Conservation (phyloP, 2,113 vertebrate species). For the Pycnonotus jocosus region DNA sequence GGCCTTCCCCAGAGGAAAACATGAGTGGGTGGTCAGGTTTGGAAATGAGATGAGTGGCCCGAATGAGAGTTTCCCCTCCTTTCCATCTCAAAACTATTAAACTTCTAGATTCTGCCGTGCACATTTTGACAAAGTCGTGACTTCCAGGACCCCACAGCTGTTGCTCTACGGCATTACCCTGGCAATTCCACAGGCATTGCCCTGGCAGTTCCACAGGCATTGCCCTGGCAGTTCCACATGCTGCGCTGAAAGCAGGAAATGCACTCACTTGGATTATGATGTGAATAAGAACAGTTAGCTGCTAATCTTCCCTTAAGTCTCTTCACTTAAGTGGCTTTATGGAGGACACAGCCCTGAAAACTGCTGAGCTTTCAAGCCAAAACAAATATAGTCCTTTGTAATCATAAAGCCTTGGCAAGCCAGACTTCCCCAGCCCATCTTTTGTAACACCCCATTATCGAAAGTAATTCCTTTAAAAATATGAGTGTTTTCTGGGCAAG, state of each 20-base stretch:
- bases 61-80: not conserved
- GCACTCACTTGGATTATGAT: not conserved
- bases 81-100: not conserved
- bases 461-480: not conserved
- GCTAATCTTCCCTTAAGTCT: not conserved
- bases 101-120: not conserved
- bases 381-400: not conserved
- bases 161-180: not conserved
- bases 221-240: not conserved
- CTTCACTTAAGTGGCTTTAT: not conserved
- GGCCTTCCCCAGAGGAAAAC: slow-evolving; percentile 43
- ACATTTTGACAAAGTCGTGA: not conserved
- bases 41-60: not conserved
- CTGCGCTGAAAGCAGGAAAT: not conserved
- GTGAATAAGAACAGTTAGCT: not conserved
- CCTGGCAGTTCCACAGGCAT: not conserved
- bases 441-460: not conserved
- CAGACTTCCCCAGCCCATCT: not conserved
- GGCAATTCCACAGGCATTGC: not conserved
- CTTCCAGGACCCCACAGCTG: not conserved
- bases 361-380: not conserved
- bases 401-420: not conserved
- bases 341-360: not conserved
- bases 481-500: not conserved
- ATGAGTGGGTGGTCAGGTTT: slow-evolving; percentile 22